These are phyloP conservation scores for Setophaga petechia DNA, from an alignment of 2,113 vertebrate genomes.

Conservation along the genomic window DNA sequence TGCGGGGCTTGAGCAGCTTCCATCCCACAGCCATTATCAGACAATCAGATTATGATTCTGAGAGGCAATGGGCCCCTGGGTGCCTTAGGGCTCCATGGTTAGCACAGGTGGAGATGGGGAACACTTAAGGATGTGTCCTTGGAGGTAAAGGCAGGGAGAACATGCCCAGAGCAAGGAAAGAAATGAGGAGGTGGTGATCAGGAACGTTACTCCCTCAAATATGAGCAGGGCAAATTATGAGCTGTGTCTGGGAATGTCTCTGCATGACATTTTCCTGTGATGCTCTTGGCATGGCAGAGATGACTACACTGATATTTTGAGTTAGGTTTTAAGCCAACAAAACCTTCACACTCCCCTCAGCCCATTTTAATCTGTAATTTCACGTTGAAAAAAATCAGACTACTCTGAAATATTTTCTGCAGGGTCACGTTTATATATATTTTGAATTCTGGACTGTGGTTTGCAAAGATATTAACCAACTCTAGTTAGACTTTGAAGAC, in stretches of 20 bases:
- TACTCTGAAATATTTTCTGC: neutral
- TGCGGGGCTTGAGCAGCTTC: neutral
- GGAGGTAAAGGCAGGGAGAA: neutral
- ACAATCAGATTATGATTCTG: neutral
- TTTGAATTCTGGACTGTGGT: neutral
- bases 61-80: rapidly evolving
- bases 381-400: neutral
- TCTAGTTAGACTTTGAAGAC: neutral
- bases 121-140: neutral
- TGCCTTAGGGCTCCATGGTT: neutral
- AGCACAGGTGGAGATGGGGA: neutral
- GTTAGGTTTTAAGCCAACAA: neutral
- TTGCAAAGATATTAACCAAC: neutral
- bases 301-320: neutral
- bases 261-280: neutral
- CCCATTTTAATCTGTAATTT: neutral
- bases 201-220: neutral
- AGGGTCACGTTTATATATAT: neutral
- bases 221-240: neutral
- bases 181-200: neutral
- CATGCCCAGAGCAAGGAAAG: neutral
- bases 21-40: neutral
- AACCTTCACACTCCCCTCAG: neutral
- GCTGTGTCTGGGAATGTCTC: neutral
- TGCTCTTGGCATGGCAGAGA: neutral